Percentiles rank a stretch among this genome's conserved stretches.
Evolutionary conservation across 2,888 invertebrate genomes (phyloP).

Genomic region (Sinotaia quadrata): DNA sequence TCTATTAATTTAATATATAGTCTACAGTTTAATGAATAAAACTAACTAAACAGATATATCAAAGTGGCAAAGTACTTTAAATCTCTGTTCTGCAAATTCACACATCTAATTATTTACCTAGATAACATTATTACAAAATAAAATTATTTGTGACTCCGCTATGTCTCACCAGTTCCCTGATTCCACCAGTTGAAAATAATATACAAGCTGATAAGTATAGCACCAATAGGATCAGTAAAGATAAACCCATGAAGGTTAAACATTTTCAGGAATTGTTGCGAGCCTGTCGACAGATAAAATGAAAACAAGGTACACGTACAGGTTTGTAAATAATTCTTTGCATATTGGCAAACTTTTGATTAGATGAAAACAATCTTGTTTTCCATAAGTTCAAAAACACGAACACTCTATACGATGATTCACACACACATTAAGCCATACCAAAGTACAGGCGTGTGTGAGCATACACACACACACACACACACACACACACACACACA

Average conservation of each 20-base stretch:
- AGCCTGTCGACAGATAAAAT: conserved; percentile 48
- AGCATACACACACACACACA: background rate
- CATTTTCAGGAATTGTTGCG: conserved; percentile 37
- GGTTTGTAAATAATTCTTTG: too few relatives aligned
- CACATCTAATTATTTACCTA: too few relatives aligned
- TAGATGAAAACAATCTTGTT: too few relatives aligned
- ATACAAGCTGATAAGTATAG: conserved; percentile 73
- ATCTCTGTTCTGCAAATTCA: too few relatives aligned
- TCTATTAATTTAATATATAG: too few relatives aligned
- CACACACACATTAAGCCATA: background rate
- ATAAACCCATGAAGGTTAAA: conserved; percentile 49
- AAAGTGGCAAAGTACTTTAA: too few relatives aligned
- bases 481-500: conserved; percentile 7
- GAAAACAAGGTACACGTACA: too few relatives aligned
- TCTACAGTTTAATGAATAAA: too few relatives aligned
- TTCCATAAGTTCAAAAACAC: background rate
- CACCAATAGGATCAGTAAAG: conserved; percentile 74
- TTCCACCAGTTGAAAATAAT: conserved; percentile 72
- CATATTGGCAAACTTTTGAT: too few relatives aligned
- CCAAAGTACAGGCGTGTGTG: background rate
- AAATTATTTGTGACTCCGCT: too few relatives aligned
- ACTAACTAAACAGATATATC: too few relatives aligned
- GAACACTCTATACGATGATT: background rate
- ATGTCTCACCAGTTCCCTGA: conserved; percentile 9
- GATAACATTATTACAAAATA: too few relatives aligned